Evolutionary conservation across 1,140 invertebrate species (phyloP), one percentile per base, ranked within the genome.

Genomic region (Drosophila cardini): DNA sequence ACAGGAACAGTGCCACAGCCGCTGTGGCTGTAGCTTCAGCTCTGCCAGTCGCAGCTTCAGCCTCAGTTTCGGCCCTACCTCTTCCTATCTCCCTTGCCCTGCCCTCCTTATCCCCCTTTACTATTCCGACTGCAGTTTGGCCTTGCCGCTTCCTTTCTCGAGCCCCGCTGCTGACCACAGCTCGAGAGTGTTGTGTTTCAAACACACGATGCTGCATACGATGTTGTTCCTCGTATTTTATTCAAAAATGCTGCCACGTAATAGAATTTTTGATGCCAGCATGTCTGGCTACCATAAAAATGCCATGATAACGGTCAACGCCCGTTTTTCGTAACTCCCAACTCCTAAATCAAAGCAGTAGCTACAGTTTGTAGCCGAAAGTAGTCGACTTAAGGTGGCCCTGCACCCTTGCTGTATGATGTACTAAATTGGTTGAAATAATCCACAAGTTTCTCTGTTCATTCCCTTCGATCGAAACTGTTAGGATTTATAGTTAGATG

Each of bases 221-320:
- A 86, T 61, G 78, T 78, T 75, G 21, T 26, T 26, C 21, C 75
- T 76, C 78, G 83, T 87, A 89, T 87, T 89, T 87, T 87, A 87
- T 87, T 89, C 80, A 87, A 89, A 89, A 89, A 89, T 80, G 80
- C 79, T 89, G 84, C 83, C 79, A 87, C 77, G 84, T 87, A 87
- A 87, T 87, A 87, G 84, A 87, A 87, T 87, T 87, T 87, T 87
- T 87, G 84, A 87, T 87, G 84, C 84, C 84, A 80, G 84, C 84
- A 84, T 89, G 84, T 87, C 84, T 87, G 83, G 73, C 70, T 57
- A 61, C 84, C 84, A 87, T 89, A 83, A 89, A 89, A 86, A 83
- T 83, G 84, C 84, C 83, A 83, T 71, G 83, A 89, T 87, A 87
- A 89, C 83, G 84, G 84, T 87, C 84, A 89, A 89, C 76, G 84